A percentile compares a stretch with the other conserved stretches of the same genome.
These are phyloP conservation scores for Anoplophora glabripennis DNA, from an alignment of 1,140 invertebrate species.

Conservation along the genomic window DNA sequence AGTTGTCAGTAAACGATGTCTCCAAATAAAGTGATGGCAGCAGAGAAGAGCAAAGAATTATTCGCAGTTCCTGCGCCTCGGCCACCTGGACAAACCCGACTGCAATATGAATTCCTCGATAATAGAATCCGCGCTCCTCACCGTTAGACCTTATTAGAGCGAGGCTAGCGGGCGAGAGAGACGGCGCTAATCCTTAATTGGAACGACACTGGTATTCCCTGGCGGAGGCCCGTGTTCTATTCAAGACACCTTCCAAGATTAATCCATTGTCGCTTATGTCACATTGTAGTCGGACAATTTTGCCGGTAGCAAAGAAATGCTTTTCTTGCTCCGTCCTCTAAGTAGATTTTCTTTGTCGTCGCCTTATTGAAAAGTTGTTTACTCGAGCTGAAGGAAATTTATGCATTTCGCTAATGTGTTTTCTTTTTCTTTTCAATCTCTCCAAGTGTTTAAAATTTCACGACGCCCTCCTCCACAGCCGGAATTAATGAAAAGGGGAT, in stretches of 20 bases:
- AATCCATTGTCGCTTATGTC: conserved; percentile 31
- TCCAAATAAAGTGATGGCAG: too few relatives aligned
- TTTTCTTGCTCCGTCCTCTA: conserved; percentile 15
- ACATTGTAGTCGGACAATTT: conserved; percentile 27
- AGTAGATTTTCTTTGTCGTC: conserved; percentile 6
- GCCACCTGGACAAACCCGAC: too few relatives aligned
- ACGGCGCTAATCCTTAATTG: conserved; percentile 19
- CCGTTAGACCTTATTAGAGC: conserved; percentile 14
- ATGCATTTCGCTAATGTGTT: conserved; percentile 5
- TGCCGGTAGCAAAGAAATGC: conserved; percentile 19
- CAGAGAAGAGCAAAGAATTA: too few relatives aligned
- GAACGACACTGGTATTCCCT: conserved; percentile 22
- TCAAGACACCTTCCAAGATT: conserved; percentile 24
- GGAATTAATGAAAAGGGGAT: too few relatives aligned
- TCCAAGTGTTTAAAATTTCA: too few relatives aligned
- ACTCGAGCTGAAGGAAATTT: neutral
- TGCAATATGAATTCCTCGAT: neutral
- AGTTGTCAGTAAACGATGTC: too few relatives aligned
- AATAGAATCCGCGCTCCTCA: neutral
- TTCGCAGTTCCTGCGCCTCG: too few relatives aligned
- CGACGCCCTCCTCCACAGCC: too few relatives aligned
- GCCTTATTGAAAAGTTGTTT: conserved; percentile 8
- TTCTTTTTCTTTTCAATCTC: neutral
- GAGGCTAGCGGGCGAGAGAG: neutral
- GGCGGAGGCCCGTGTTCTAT: conserved; percentile 8